Evolutionary conservation across 92 coral and sea anemone species (phyloP).

Genomic region (Palythoa grandiflora): DNA sequence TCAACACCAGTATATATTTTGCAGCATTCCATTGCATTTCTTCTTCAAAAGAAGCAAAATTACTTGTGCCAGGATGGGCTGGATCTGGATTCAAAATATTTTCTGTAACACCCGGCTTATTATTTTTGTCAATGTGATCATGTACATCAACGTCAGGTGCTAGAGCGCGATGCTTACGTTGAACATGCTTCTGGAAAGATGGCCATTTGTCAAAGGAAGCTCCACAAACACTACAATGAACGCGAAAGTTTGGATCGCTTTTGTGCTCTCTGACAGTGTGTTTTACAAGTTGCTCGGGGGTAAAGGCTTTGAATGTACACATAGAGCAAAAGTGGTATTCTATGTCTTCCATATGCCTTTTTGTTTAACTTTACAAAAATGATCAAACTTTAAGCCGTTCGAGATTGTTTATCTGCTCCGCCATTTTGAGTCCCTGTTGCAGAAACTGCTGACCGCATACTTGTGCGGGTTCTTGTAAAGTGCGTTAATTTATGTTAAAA

Average conservation of each 20-base stretch:
- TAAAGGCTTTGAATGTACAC: constrained; percentile 27
- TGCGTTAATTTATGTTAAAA: constrained; percentile 17
- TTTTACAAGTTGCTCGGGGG: constrained; percentile 32
- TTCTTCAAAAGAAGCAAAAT: constrained; percentile 32
- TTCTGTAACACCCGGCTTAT: constrained; percentile 12
- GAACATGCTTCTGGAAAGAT: constrained; percentile 49
- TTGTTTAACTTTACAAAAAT: not conserved
- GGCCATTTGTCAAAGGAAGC: constrained; percentile 44
- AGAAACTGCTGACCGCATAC: constrained; percentile 37
- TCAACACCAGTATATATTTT: constrained; percentile 41
- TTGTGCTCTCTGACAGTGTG: constrained; percentile 52
- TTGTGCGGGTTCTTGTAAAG: constrained; percentile 21
- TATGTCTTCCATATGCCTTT: constrained; percentile 12
- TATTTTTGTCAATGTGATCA: not conserved
- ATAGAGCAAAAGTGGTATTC: constrained; percentile 29
- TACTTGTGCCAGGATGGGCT: constrained; percentile 24
- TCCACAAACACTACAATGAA: constrained; percentile 45
- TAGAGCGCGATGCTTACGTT: constrained; percentile 41
- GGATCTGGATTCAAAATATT: not conserved
- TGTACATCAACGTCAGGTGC: constrained; percentile 18
- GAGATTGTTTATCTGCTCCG: not conserved
- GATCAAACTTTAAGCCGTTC: constrained; percentile 2
- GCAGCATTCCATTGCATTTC: constrained; percentile 51
- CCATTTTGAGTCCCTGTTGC: constrained; percentile 16
- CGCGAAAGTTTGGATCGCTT: constrained; percentile 44